phyloP scores from a whole-genome alignment of 2,113 vertebrate species.

The Gopherus evgoodei region DNA sequence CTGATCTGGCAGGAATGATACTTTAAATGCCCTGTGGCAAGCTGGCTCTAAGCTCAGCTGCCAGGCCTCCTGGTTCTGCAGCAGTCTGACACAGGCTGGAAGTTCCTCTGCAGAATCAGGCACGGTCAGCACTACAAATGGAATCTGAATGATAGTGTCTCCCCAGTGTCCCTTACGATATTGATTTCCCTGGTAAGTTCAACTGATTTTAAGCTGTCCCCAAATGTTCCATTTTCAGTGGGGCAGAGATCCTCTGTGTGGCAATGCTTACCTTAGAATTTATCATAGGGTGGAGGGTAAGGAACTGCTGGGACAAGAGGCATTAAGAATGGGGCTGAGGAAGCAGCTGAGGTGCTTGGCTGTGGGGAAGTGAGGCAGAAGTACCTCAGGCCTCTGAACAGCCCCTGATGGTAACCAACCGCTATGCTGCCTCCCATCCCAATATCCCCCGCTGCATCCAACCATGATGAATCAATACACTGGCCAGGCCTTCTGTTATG shows the following conservation, averaged over 20 bases:
- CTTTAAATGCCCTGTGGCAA: neutral
- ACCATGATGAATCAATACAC: neutral
- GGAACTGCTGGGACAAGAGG: neutral
- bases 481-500: neutral
- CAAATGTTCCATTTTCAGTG: neutral
- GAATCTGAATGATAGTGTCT: too few species aligned
- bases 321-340: neutral
- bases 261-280: neutral
- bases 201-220: neutral
- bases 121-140: neutral
- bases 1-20: neutral
- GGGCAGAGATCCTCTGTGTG: neutral
- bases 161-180: neutral
- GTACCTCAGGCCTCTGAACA: neutral
- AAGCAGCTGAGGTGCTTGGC: neutral
- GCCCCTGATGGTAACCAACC: neutral
- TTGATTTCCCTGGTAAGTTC: neutral
- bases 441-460: neutral
- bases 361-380: neutral
- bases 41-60: neutral
- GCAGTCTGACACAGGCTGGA: neutral
- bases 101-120: neutral
- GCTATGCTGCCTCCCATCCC: neutral
- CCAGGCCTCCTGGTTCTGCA: neutral
- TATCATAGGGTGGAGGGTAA: neutral